Evolutionary conservation across 1,140 invertebrate species (phyloP), one percentile per base, ranked within the genome.

Genomic region (Drosophila athabasca): DNA sequence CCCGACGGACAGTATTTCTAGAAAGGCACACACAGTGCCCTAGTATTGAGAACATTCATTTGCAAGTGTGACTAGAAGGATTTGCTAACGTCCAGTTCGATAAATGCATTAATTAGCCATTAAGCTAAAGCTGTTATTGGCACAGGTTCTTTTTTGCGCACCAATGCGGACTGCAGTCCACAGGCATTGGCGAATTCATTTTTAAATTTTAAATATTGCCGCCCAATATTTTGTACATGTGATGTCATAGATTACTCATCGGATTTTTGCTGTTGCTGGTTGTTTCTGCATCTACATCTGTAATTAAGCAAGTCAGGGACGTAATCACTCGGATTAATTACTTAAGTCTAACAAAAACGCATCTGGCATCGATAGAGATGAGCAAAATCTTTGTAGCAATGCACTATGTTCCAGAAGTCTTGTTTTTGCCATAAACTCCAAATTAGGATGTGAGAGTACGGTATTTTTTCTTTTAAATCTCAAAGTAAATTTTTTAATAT

Each of bases 101-200:
- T 39, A 29, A 35, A 22, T 39, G 43, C 44, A 49, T 31, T 35
- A 68, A 69, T 69, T 69, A 48, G 54, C 49, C 39, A 54, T 67
- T 68, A 24, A 49, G 26, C n/a, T n/a, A 9, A 67, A 55, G 15
- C 50, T 67, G 43, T 68, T 68, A 24, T 31, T 31, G 7, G 15
- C 48, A 5, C 24, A 48, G 19, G 46, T 67, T 31, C 5, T 11
- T 26, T 13, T n/a, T 17, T 11, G 0, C 19, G 11, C 11, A 11
- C 11, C 35, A 39, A 13, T 39, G 3, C 1, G 29, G 29, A 2
- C 8, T 3, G 9, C 31, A 11, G 31, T 4, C 9, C 4, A 9
- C 31, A 35, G 3, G 2, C 3, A 3, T 11, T 3, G 31, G 3
- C 31, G 31, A 9, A 35, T 0, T 35, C 9, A 11, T 17, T 11